Evolutionary conservation across 2,888 invertebrate genomes (phyloP).

Genomic region (Germaria angustata): DNA sequence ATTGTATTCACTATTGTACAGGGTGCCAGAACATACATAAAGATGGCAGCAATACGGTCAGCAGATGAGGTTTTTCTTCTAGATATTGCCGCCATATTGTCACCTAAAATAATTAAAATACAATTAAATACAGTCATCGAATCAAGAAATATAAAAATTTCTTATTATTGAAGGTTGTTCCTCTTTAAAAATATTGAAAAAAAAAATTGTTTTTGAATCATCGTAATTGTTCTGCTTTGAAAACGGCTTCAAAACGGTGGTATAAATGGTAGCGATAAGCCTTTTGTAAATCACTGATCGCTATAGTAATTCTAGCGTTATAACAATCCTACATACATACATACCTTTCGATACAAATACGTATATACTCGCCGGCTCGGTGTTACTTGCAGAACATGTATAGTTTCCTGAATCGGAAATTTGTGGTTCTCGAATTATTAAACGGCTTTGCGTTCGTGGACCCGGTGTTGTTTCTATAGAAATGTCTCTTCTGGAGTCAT

Average conservation of each 20-base stretch:
- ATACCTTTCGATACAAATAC: constrained; percentile 94
- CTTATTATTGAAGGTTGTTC: too few relatives aligned
- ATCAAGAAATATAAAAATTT: too few relatives aligned
- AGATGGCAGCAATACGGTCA: constrained; percentile 79
- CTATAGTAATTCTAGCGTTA: too few relatives aligned
- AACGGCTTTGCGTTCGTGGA: constrained; percentile 90
- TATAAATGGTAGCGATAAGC: too few relatives aligned
- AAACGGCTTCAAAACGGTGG: too few relatives aligned
- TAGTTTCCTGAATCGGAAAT: constrained; percentile 94
- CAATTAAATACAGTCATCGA: too few relatives aligned
- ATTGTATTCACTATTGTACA: constrained; percentile 79
- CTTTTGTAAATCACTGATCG: too few relatives aligned
- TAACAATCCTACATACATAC: too few relatives aligned
- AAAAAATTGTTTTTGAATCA: too few relatives aligned
- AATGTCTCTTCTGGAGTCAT: constrained; percentile 89
- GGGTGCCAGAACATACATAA: constrained; percentile 79
- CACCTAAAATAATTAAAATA: constrained; percentile 87
- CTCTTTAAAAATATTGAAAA: too few relatives aligned
- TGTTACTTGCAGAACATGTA: constrained; percentile 93
- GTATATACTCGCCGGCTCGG: constrained; percentile 92
- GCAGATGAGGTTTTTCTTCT: constrained; percentile 85
- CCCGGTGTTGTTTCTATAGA: constrained; percentile 91
- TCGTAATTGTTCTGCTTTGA: too few relatives aligned
- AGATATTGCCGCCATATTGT: constrained; percentile 94
- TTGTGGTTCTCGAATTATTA: constrained; percentile 90